phyloP scores from a whole-genome alignment of 2,888 invertebrate genomes.

The Acutogordius australiensis region DNA sequence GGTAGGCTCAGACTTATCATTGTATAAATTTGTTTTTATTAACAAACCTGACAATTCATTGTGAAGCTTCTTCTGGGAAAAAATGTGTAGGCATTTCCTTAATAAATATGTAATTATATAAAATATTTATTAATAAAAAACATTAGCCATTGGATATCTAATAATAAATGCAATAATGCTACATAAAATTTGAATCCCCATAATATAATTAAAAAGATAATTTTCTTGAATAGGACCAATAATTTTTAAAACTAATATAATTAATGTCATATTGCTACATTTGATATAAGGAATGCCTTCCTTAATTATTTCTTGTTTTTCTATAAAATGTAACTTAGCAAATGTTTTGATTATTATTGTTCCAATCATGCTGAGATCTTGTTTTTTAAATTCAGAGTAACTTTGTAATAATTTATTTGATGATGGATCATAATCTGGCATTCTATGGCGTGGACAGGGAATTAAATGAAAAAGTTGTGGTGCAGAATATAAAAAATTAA shows the following conservation, averaged over 20 bases:
- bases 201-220: constrained; percentile 40
- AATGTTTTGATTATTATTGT: constrained; percentile 31
- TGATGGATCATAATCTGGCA: constrained; percentile 40
- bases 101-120: no score
- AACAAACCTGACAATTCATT: not conserved
- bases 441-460: constrained; percentile 76
- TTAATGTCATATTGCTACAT: constrained; percentile 59
- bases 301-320: constrained; percentile 30
- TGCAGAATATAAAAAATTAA: constrained; percentile 56
- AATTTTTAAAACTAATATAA: constrained; percentile 55
- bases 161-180: constrained; percentile 12
- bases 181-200: constrained; percentile 42
- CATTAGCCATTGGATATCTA: constrained; percentile 4
- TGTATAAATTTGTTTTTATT: not conserved
- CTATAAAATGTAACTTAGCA: constrained; percentile 31
- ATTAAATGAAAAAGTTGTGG: constrained; percentile 82
- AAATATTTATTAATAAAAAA: no score
- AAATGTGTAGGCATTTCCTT: not conserved
- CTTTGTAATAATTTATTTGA: constrained; percentile 50
- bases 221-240: constrained; percentile 60
- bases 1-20: not conserved
- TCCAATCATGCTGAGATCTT: constrained; percentile 37
- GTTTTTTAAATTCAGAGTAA: constrained; percentile 39
- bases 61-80: not conserved
- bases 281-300: constrained; percentile 32